Base-by-base conservation (phyloP, 2,888 invertebrate species). In the Trissolcus brochymenae region DNA sequence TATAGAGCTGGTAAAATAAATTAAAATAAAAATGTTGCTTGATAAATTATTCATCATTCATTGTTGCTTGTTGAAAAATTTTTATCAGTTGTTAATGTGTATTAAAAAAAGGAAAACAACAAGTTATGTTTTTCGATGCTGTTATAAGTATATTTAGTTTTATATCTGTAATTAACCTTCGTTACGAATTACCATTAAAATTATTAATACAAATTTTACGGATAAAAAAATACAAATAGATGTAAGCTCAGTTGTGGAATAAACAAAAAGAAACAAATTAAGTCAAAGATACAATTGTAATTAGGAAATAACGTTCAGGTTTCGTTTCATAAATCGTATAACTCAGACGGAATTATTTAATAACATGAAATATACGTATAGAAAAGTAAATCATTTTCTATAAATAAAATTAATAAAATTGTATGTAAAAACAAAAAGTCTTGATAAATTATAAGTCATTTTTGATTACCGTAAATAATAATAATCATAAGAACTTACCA, bases 31-130 rank as follows among this genome's bases (percentile, higher is more conserved):
- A 57, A 64, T 64, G 75, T 64, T 74, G 62, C 74, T 68, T 68
- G 51, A 75, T 75, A 49, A 75, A 75, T 68, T 75, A 75, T 75
- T 75, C 68, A 74, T 74, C 67, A 64, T 64, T 75, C 74, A 64
- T 68, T 75, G 75, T 75, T 75, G 68, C 74, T 35, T 67, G 67
- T 75, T 75, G 7, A 51, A 59, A 62, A 68, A 64, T 68, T 68
- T 68, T 62, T 74, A 74, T 75, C 68, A 59, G 66, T 75, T 64
- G 75, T 68, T 75, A 59, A 75, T 54, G 64, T 75, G 57, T 74
- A 19, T 53, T 62, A 57, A 67, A 35, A 35, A 11, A 35, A 35
- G 9, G 9, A 16, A 16, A 46, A 46, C n/a, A 46, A 46, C 59
- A 54, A 56, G 51, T 73, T 73, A 59, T 55, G 74, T 75, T 68